Base-by-base conservation (phyloP, 2,888 invertebrate genomes). In the Tortrix viridana region DNA sequence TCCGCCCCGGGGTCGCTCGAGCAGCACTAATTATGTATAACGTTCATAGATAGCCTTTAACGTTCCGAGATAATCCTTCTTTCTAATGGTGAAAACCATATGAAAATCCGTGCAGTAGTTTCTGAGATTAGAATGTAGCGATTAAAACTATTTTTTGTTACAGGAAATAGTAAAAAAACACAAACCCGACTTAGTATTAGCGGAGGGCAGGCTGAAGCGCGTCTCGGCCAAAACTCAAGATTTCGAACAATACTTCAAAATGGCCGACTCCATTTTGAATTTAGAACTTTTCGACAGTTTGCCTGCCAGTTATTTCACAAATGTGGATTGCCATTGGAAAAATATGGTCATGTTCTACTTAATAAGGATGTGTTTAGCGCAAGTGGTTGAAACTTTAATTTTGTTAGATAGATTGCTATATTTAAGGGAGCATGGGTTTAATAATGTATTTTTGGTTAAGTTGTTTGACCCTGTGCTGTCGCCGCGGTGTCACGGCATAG, bases 401-500 rank as follows among this genome's bases (percentile, higher is more conserved):
- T 88, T 98, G 65, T 88, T 98, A 59, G 98, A 98, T 84, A 93
- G 97, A 73, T 82, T 96, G 46, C 88, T 96, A 72, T 98, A 93
- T 92, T 93, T 98, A 32, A 85, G 94, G 65, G 97, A 97, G 77
- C 91, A 91, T 72, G 93, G 92, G 2, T 91, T 91, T 74, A 75
- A 89, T 7, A 85, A 91, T 52, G 85, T 84, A 1, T 94, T 92
- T 87, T 81, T 98, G 64, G 94, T 97, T 22, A 94, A 95, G 74
- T 85, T 98, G 66, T 98, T 98, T 86, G 96, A 98, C 90, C 96
- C 97, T 5, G 92, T 96, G 0, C 85, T 96, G 64, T 98, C 98
- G 1, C 98, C 98, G 3, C 91, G 98, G 71, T 96, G 96, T 86
- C 96, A 96, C 82, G 95, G 94, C 44, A 93, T 97, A 73, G 88